Conservation (phyloP, 2,888 invertebrate genomes). For the Mylabris sibirica region DNA sequence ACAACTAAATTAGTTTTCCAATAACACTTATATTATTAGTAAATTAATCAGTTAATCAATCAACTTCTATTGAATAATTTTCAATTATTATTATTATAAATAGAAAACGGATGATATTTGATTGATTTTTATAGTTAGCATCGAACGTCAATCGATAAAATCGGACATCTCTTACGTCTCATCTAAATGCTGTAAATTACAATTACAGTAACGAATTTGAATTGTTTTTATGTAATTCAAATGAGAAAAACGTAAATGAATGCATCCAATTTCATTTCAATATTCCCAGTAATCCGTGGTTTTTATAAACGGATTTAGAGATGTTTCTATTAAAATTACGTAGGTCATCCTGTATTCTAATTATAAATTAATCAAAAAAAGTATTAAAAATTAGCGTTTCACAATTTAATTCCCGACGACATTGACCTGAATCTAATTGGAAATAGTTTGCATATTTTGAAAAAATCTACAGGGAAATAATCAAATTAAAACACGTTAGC, state of each 20-base stretch:
- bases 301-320: background rate
- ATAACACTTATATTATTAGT: background rate
- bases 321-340: background rate
- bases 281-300: background rate
- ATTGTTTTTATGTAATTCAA: background rate
- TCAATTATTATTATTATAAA: constrained; percentile 4
- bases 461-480: background rate
- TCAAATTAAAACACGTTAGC: constrained; percentile 27
- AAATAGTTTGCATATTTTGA: constrained; percentile 7
- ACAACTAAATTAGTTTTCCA: background rate
- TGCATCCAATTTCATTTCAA: background rate
- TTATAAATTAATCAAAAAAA: background rate
- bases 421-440: constrained; percentile 8
- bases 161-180: background rate
- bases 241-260: background rate
- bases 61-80: background rate
- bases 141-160: constrained; percentile 4
- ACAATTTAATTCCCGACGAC: background rate
- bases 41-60: background rate
- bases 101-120: background rate
- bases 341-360: background rate
- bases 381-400: background rate
- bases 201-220: background rate
- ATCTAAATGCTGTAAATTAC: background rate
- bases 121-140: background rate